These are phyloP conservation scores for Epizoanthus rinbou DNA, from an alignment of 92 coral and sea anemone species.

Conservation along the genomic window DNA sequence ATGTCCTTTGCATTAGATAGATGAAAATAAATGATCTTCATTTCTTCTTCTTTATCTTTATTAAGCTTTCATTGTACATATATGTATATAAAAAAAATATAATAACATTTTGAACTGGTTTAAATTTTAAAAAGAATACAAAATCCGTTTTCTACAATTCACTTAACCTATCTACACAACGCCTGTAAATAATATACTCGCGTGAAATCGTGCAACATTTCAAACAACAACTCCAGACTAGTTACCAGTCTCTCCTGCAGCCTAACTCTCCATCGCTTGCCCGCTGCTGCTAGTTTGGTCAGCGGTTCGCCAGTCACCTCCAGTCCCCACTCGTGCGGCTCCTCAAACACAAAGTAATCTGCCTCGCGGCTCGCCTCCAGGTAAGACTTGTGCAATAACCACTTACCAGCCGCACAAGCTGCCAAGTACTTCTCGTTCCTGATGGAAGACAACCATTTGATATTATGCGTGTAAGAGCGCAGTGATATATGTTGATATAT, in stretches of 20 bases:
- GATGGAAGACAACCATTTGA: not conserved
- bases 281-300: slow-evolving; percentile 82
- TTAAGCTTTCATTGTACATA: too few species aligned
- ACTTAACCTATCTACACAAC: not conserved
- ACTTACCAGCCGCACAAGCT: slow-evolving; percentile 95
- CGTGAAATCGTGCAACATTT: not conserved
- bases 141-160: too few species aligned
- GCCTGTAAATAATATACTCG: not conserved
- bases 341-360: slow-evolving; percentile 82
- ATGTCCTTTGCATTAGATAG: too few species aligned
- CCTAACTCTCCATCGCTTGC: slow-evolving; percentile 83
- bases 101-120: too few species aligned
- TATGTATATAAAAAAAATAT: too few species aligned
- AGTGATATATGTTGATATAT: not conserved
- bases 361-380: slow-evolving; percentile 92
- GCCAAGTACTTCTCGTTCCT: slow-evolving; percentile 97
- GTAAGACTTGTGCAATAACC: slow-evolving; percentile 97
- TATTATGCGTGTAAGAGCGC: too few species aligned
- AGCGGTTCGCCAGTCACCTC: slow-evolving; percentile 80
- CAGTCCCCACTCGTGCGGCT: slow-evolving; percentile 92
- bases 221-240: not conserved
- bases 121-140: too few species aligned
- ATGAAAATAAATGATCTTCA: too few species aligned
- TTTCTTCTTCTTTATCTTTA: too few species aligned
- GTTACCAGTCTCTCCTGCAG: slow-evolving; percentile 72